phyloP scores from a whole-genome alignment of 2,888 invertebrate species.

The Lasioglossum zephyrum region DNA sequence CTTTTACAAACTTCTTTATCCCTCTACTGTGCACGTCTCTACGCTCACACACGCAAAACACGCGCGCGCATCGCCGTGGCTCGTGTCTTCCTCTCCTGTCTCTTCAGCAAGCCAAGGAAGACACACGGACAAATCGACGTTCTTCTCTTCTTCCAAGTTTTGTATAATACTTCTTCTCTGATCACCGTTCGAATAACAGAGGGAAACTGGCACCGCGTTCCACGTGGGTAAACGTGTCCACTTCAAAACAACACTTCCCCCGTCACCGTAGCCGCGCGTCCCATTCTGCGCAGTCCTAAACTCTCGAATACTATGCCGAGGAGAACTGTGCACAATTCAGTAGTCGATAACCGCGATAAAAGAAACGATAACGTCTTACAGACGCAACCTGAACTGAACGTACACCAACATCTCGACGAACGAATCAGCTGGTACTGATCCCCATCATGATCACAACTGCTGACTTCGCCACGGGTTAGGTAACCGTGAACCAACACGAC shows the following conservation, averaged over 20 bases:
- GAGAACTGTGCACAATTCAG: background rate
- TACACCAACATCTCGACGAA: conserved; percentile 65
- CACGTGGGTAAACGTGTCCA: conserved; percentile 64
- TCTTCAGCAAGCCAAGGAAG: background rate
- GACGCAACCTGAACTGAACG: conserved; percentile 47
- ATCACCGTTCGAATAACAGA: background rate
- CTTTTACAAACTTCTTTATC: conserved; percentile 3
- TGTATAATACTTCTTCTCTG: background rate
- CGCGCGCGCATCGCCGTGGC: background rate
- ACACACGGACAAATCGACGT: background rate
- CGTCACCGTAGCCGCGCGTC: conserved; percentile 31
- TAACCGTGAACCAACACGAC: conserved; percentile 43
- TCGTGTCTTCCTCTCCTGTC: conserved; percentile 11
- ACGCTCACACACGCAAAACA: background rate
- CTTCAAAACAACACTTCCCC: conserved; percentile 48
- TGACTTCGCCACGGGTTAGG: conserved; percentile 57
- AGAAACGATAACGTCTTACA: conserved; percentile 5
- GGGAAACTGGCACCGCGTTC: conserved; percentile 43
- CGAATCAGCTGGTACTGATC: conserved; percentile 79
- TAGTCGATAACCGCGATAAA: background rate
- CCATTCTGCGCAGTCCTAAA: conserved; percentile 40
- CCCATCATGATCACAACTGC: conserved; percentile 56
- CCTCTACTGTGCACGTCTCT: background rate
- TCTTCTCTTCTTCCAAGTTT: background rate
- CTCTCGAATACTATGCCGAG: background rate